Evolutionary conservation across 2,113 vertebrate genomes (phyloP).

Genomic region (Probosciger aterrimus): DNA sequence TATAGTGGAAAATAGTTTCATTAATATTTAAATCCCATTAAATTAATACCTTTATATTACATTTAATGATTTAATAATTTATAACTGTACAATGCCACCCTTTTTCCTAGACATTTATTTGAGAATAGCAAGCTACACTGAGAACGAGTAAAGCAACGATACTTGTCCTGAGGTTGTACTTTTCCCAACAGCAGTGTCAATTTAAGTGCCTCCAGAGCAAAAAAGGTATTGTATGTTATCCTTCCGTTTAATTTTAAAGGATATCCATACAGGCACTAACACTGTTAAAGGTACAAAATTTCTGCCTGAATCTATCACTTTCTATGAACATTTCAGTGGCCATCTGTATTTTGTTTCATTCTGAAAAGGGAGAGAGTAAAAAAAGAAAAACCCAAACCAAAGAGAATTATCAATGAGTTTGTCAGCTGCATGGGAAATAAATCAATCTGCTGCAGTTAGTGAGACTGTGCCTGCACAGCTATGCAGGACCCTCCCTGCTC

Average conservation of each 20-base stretch:
- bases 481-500: background rate
- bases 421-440: background rate
- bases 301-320: constrained; percentile 11
- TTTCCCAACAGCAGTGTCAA: background rate
- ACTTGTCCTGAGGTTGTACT: background rate
- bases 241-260: background rate
- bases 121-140: background rate
- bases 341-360: constrained; percentile 51
- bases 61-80: background rate
- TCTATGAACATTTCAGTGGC: background rate
- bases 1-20: background rate
- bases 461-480: background rate
- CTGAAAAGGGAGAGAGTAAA: background rate
- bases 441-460: background rate
- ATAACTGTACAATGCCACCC: background rate
- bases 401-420: background rate
- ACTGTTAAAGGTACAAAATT: background rate
- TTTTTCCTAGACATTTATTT: background rate
- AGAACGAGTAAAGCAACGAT: background rate
- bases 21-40: background rate
- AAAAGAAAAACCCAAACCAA: background rate
- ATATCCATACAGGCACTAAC: background rate
- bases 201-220: background rate
- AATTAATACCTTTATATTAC: background rate
- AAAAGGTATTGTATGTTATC: background rate